These are phyloP conservation scores for pig (Sus scrofa) DNA, from an alignment of 2,113 vertebrate genomes.

Conservation along the genomic window DNA sequence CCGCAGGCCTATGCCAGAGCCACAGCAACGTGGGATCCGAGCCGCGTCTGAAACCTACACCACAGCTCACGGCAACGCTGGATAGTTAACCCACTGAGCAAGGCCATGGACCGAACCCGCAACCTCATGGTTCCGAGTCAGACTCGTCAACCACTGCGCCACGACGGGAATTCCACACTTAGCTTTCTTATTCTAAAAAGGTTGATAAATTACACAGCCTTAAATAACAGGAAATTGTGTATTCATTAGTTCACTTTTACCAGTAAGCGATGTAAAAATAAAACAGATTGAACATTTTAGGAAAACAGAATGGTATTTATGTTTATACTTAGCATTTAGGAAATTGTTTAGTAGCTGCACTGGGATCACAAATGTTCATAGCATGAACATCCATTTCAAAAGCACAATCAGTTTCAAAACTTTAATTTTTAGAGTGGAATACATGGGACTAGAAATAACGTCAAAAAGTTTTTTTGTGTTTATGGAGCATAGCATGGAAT, in stretches of 20 bases:
- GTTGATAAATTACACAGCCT: background rate
- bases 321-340: background rate
- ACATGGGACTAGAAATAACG: background rate
- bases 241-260: background rate
- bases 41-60: no score
- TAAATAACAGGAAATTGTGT: background rate
- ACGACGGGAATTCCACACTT: no score
- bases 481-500: background rate
- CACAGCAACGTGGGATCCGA: no score
- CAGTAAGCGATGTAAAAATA: background rate
- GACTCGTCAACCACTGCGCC: no score
- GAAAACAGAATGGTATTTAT: background rate
- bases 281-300: background rate
- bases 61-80: no score
- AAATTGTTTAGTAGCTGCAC: background rate
- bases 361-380: background rate
- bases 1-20: no score
- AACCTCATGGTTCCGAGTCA: no score
- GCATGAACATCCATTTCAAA: background rate
- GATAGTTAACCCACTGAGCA: no score
- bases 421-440: background rate
- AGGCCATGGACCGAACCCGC: no score
- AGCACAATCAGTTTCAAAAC: background rate
- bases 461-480: background rate
- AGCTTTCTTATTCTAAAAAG: conserved; percentile 3